Evolutionary conservation across 2,888 invertebrate genomes (phyloP).

Genomic region (Mellilla xanthometata): DNA sequence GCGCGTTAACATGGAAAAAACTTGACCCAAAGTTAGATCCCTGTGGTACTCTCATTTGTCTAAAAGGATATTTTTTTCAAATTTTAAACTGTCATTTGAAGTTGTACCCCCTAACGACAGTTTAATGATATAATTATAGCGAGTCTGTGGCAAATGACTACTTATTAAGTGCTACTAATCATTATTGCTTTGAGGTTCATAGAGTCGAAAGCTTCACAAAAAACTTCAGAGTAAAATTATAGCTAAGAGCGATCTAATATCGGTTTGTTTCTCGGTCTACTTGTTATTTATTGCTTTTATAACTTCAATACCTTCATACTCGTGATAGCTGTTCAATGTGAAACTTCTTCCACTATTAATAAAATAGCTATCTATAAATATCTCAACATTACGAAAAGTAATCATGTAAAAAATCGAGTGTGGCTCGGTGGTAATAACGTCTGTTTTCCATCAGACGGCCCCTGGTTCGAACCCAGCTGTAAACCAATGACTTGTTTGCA

Average conservation of each 20-base stretch:
- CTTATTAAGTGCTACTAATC: constrained; percentile 8
- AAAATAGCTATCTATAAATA: neutral
- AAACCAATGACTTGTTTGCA: no score
- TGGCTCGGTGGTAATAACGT: no score
- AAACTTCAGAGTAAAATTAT: constrained; percentile 7
- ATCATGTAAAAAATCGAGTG: no score
- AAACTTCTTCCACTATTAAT: neutral
- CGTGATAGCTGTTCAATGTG: no score
- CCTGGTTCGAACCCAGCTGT: no score
- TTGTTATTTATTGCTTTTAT: neutral
- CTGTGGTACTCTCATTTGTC: neutral
- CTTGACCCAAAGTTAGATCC: constrained; percentile 6
- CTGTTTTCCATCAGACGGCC: no score
- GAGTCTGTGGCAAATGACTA: constrained; percentile 1
- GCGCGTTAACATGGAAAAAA: no score
- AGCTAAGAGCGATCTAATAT: neutral
- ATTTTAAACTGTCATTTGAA: constrained; percentile 8
- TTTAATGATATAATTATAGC: constrained; percentile 13
- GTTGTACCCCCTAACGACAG: constrained; percentile 8
- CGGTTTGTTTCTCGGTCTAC: neutral
- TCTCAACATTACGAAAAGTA: no score
- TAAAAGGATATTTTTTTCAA: neutral
- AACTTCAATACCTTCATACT: neutral
- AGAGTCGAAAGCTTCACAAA: constrained; percentile 5
- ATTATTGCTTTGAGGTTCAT: neutral